Evolutionary conservation across 2,888 invertebrate genomes (phyloP), one percentile per base, ranked within the genome.

Genomic region (Spodoptera exigua): DNA sequence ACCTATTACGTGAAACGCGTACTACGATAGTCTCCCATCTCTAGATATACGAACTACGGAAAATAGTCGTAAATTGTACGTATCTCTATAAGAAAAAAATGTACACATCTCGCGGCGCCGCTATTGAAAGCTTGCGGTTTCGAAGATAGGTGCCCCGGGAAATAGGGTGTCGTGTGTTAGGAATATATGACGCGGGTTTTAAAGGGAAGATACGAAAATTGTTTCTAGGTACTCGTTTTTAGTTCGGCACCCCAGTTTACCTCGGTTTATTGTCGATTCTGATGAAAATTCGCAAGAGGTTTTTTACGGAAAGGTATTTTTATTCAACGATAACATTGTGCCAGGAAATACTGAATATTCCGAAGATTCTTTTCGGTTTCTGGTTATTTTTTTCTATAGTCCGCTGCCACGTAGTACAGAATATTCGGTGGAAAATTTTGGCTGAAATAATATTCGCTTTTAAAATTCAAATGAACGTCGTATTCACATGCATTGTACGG

Each of bases 51-150:
- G 75, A 76, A 80, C 72, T 69, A 74, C 79, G 83, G 83, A 82
- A 84, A 78, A 81, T 79, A 74, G 79, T 75, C 85, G 76, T 85
- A 84, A 83, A 81, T 84, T 80, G 77, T 75, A 76, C 77, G 74
- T 81, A 82, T 84, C 80, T 73, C 62, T 63, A 68, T 71, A 70
- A 61, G 53, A 75, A 81, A 80, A 83, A 79, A 76, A 66, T 70
- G 69, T 71, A 61, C 70, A 69, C 73, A 79, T 79, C 70, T 76
- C 67, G 60, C 45, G 66, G 57, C 41, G 53, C 45, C 66, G 46
- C 71, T 73, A 76, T 73, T 76, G 77, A 75, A 74, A 67, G 62
- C 64, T 69, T 76, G 74, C 73, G 69, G 73, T 74, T 79, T 74
- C 70, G 71, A 61, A 72, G 81, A 82, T 80, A 78, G 72, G 78